Conservation (phyloP, 2,113 vertebrate genomes). For the Rhadina sibilatrix region DNA sequence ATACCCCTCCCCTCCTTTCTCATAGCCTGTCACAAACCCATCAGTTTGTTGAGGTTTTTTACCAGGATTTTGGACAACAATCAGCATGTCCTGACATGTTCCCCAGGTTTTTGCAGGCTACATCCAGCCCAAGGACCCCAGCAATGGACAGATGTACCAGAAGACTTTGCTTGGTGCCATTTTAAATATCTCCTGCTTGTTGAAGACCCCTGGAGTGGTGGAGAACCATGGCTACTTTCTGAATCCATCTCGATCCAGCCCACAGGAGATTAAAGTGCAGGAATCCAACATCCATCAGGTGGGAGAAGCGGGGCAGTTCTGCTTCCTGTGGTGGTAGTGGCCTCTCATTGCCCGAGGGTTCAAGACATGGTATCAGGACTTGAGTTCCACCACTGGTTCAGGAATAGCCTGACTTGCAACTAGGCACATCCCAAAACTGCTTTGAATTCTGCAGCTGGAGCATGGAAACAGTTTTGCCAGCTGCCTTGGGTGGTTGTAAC, state of each 20-base stretch:
- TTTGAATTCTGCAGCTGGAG: background rate
- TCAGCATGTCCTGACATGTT: background rate
- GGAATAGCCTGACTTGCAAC: background rate
- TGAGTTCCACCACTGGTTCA: background rate
- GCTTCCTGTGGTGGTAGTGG: rapidly evolving
- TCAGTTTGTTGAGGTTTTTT: background rate
- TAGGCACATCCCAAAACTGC: background rate
- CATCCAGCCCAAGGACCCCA: slow-evolving; percentile 92
- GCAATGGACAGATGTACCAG: slow-evolving; percentile 93
- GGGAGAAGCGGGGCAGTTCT: background rate
- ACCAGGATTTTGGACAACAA: background rate
- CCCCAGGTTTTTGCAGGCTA: slow-evolving; percentile 88
- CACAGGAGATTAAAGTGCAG: slow-evolving; percentile 96
- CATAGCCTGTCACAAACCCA: background rate
- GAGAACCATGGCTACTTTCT: slow-evolving; percentile 94
- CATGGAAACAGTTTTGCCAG: rapidly evolving
- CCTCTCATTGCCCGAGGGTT: background rate
- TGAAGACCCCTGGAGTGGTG: slow-evolving; percentile 93
- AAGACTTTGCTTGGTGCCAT: slow-evolving; percentile 87
- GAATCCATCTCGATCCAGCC: slow-evolving; percentile 91
- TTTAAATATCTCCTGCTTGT: slow-evolving; percentile 89
- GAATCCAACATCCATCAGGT: slow-evolving; percentile 98
- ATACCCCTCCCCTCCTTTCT: background rate
- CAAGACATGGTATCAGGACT: rapidly evolving
- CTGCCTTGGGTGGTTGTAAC: background rate